phyloP scores from a whole-genome alignment of 2,113 vertebrate genomes.

The Microtus oregoni region DNA sequence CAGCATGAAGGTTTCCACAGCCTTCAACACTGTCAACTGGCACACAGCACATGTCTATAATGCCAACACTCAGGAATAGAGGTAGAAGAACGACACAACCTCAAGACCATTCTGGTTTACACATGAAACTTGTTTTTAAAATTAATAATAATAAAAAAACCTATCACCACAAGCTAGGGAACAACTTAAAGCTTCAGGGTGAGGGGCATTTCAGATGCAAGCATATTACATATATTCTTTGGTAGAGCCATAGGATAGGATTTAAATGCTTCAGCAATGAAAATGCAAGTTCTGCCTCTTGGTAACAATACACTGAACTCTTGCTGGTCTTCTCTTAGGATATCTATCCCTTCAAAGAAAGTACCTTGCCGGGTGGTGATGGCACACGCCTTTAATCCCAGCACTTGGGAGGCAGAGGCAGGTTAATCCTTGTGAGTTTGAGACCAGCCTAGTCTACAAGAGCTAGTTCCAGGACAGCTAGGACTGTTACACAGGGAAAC shows the following conservation, averaged over 20 bases:
- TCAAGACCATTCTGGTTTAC: background rate
- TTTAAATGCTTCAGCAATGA: background rate
- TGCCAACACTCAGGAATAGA: background rate
- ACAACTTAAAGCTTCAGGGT: background rate
- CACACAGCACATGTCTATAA: background rate
- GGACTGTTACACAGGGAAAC: too few species aligned
- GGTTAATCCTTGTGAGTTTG: too few species aligned
- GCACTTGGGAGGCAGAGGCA: too few species aligned
- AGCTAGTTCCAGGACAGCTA: too few species aligned
- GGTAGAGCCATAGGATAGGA: background rate
- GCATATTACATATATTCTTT: background rate
- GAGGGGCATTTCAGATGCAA: background rate
- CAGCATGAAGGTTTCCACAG: background rate
- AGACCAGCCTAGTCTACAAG: too few species aligned
- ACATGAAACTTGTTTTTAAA: background rate
- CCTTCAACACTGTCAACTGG: background rate
- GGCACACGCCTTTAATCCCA: too few species aligned
- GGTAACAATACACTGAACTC: background rate
- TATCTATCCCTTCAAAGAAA: background rate
- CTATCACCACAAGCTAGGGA: background rate
- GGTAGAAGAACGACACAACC: background rate
- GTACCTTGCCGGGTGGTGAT: background rate
- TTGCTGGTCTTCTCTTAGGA: background rate
- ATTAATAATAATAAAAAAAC: background rate
- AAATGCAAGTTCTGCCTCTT: background rate